Evolutionary conservation across 2,888 invertebrate species (phyloP), one percentile per base, ranked within the genome.

Genomic region (Listrodromus nycthemerus): DNA sequence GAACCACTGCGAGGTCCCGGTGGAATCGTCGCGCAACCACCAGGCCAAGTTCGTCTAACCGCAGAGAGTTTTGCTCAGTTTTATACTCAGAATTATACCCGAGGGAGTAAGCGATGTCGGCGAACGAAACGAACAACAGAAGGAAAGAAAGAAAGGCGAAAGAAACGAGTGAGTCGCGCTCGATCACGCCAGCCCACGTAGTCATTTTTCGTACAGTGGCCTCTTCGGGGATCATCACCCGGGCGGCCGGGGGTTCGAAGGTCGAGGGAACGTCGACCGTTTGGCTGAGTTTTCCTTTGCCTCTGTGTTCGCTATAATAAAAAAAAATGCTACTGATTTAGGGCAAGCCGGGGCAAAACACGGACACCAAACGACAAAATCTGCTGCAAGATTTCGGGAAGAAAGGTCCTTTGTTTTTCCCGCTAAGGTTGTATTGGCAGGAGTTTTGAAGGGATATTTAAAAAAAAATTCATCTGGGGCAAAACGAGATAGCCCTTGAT

Each of bases 181-280:
- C 73, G 77, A 84, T 80, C 77, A 63, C 77, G 80, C 83, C 48
- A 80, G 58, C 67, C 69, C 69, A 76, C 30, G 45, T 58, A 41
- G 55, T 19, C n/a, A 45, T 67, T 74, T 80, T 80, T 65, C 74
- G 74, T 66, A 70, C 65, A 66, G 55, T 78, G 58, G 69, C 74
- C 74, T 74, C 69, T 52, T 73, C 65, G 67, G 30, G 69, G 73
- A 78, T 73, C 69, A 21, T 71, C 58, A 71, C 71, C 76, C 61
- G 41, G 61, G n/a, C 80, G 50, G 65, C 41, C n/a, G 24, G 70
- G 52, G 71, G 83, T 75, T 83, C 77, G 76, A 80, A 80, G 80
- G 80, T 77, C 80, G 83, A 77, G 73, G 65, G 33, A 8, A 73
- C 76, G 52, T 80, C 80, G 83, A 80, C 80, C 80, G 76, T 66